Percentiles rank a stretch among this genome's conserved stretches.
Conservation (phyloP, 2,113 vertebrate species). For the Leptobrachium leishanense region DNA sequence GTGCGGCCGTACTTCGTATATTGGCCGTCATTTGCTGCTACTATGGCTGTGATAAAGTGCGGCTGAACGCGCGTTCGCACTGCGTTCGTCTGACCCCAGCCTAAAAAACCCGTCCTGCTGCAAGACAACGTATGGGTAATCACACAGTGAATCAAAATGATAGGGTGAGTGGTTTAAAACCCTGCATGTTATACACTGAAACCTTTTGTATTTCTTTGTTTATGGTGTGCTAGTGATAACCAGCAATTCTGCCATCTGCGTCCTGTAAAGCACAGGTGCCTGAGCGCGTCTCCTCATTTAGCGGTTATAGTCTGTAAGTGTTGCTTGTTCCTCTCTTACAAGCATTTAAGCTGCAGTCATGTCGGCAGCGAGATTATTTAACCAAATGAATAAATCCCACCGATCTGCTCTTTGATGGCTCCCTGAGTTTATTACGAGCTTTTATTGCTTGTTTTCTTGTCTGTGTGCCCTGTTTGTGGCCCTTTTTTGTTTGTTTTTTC, state of each 20-base stretch:
- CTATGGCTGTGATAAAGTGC: no score
- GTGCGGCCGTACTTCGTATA: no score
- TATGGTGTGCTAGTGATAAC: conserved; percentile 18
- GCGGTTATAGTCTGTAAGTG: conserved; percentile 11
- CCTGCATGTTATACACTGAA: conserved; percentile 8
- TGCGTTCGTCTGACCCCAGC: no score
- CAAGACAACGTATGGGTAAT: conserved; percentile 8
- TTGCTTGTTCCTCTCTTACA: conserved; percentile 15
- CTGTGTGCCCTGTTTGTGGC: background rate
- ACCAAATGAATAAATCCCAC: conserved; percentile 13
- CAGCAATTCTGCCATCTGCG: conserved; percentile 40
- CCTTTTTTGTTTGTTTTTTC: no score
- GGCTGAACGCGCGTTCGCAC: no score
- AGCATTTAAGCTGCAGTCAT: conserved; percentile 6
- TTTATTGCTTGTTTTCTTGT: background rate
- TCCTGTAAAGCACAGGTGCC: conserved; percentile 39
- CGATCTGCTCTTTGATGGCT: background rate
- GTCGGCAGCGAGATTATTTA: conserved; percentile 16
- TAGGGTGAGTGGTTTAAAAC: conserved; percentile 15
- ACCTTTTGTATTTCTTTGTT: conserved; percentile 29
- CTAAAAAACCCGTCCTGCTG: background rate
- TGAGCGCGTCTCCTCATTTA: conserved; percentile 11
- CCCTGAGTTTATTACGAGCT: background rate
- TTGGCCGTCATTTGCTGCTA: no score
- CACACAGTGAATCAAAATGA: conserved; percentile 39